Base-by-base conservation (phyloP, 2,113 vertebrate species). In the Macaca nemestrina region DNA sequence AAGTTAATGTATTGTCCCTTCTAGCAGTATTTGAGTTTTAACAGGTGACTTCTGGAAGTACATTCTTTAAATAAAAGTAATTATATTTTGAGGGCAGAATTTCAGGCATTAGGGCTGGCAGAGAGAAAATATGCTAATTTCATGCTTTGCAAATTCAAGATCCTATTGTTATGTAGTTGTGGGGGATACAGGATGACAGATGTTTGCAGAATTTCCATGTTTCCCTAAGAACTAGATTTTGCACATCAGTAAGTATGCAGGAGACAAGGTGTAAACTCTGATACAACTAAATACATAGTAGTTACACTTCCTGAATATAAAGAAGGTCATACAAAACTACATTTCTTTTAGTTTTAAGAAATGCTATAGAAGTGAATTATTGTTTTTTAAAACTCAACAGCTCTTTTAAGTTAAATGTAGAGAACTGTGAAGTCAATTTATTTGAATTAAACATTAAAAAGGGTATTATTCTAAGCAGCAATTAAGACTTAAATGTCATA, bases 401-500 rank as follows among this genome's bases (percentile, higher is more conserved):
- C 23, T 97, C 83, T 97, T n/a, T 95, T 91, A 95, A 96, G 57
- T 73, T 90, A 90, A 83, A 97, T 92, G 88, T 89, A 67, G 92
- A 94, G 88, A 97, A 85, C 11, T 52, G 78, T 61, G 6, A 88
- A 90, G 76, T 95, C 73, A 84, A 84, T 96, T 94, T 96, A 89
- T 94, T 91, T 92, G 94, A 98, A 90, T 90, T 45, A 93, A 95
- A 92, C 80, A 92, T 94, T 95, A 76, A 93, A 97, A 97, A 89
- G 8, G 43, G 32, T 89, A 93, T 96, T 87, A 92, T 89, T 90
- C 64, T 89, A 96, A 98, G 94, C 84, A 97, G 96, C 95, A 98
- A 96, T 97, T 98, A 98, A 98, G 97, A 93, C 94, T 95, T 97
- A 98, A 93, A 81, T 90, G 90, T 86, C 9, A 75, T 97, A 96